Conservation (phyloP, 2,113 vertebrate genomes). For the Picathartes gymnocephalus region DNA sequence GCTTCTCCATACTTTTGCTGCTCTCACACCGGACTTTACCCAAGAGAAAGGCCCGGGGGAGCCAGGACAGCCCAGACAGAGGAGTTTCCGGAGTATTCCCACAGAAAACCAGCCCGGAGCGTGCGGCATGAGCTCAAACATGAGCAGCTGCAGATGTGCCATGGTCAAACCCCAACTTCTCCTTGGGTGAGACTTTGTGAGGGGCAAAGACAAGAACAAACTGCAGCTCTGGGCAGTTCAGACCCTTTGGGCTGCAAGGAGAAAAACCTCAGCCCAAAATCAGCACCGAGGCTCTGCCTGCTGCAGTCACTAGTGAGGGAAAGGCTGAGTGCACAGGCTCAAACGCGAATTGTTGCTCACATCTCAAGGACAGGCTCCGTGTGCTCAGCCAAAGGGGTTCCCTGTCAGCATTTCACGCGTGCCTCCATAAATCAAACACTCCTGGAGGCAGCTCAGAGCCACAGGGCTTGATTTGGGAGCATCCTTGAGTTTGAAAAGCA, state of each 20-base stretch:
- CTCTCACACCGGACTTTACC: too few species aligned
- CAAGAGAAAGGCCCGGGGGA: neutral
- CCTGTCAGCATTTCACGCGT: neutral
- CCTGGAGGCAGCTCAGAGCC: neutral
- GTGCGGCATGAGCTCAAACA: neutral
- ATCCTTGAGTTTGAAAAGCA: neutral
- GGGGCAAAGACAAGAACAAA: neutral
- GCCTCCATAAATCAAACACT: neutral
- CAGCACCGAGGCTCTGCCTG: neutral
- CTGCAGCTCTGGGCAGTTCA: neutral
- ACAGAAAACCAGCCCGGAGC: neutral
- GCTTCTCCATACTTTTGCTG: neutral
- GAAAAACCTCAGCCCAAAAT: neutral
- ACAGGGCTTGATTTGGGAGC: neutral
- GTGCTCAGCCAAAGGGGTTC: neutral
- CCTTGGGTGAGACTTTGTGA: neutral
- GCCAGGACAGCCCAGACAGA: neutral
- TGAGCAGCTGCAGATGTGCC: accelerated
- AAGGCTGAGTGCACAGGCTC: neutral
- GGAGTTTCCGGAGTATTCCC: neutral
- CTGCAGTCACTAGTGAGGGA: neutral
- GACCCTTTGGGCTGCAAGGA: neutral
- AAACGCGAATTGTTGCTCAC: neutral
- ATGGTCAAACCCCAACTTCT: neutral
- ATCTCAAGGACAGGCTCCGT: neutral